These are phyloP conservation scores for Danio kyathit DNA, from an alignment of 2,797 vertebrate genomes.

Conservation along the genomic window DNA sequence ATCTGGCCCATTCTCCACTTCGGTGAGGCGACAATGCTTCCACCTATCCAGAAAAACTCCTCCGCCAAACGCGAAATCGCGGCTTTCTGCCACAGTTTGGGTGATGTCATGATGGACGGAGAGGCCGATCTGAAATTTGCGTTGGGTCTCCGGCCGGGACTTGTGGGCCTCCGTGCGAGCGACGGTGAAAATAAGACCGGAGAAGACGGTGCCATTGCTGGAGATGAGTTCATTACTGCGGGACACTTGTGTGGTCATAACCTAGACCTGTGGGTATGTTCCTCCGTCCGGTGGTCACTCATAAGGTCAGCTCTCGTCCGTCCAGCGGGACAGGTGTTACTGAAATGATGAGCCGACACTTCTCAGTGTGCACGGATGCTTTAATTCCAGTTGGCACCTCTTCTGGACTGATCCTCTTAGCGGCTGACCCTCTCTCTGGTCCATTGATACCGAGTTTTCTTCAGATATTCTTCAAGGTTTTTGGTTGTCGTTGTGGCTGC, in stretches of 20 bases:
- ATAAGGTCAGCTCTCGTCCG: conserved; percentile 36
- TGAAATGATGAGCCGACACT: conserved; percentile 36
- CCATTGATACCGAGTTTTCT: conserved; percentile 26
- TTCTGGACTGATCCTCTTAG: conserved; percentile 20
- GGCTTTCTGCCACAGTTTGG: conserved; percentile 80
- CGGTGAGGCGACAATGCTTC: conserved; percentile 85
- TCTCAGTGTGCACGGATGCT: conserved; percentile 26
- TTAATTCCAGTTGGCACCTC: conserved; percentile 26
- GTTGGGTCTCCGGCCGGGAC: conserved; percentile 29
- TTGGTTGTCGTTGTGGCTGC: background rate
- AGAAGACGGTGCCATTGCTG: conserved; percentile 71
- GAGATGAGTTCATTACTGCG: conserved; percentile 71
- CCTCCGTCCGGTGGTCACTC: conserved; percentile 4
- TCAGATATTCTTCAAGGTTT: background rate
- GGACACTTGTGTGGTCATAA: conserved; percentile 62
- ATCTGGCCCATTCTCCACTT: conserved; percentile 88
- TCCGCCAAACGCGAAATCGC: conserved; percentile 87
- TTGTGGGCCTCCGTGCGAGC: conserved; percentile 47
- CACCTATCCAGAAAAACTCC: conserved; percentile 92
- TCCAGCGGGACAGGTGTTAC: conserved; percentile 39
- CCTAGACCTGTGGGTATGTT: conserved; percentile 63
- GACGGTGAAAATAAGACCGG: conserved; percentile 65
- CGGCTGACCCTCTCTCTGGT: background rate
- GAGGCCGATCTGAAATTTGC: conserved; percentile 57
- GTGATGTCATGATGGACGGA: conserved; percentile 77